These are phyloP conservation scores for Himalopsyche phryganea DNA, from an alignment of 1,140 invertebrate species.

Conservation along the genomic window DNA sequence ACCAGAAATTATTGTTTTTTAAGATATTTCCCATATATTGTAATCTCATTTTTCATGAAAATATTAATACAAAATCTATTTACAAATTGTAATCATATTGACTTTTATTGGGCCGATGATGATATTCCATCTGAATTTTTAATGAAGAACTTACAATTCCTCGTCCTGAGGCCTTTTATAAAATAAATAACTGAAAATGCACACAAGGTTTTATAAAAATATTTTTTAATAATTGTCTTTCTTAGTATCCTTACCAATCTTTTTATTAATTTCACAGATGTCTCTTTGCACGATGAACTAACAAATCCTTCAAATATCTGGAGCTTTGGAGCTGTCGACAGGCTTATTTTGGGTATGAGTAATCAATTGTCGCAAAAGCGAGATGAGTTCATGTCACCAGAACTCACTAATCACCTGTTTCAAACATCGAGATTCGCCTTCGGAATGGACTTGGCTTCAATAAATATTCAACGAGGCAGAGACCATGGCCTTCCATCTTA, in stretches of 20 bases:
- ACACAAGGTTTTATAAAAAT: no score
- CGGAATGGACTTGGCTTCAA: constrained; percentile 84
- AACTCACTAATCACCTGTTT: constrained; percentile 85
- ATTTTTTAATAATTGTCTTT: no score
- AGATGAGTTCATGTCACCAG: constrained; percentile 77
- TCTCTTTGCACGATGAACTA: constrained; percentile 73
- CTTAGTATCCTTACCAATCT: no score
- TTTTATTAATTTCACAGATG: constrained; percentile 54
- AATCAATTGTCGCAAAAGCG: constrained; percentile 74
- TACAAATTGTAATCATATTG: no score
- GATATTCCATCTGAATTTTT: background rate
- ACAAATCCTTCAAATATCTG: constrained; percentile 62
- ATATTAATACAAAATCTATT: no score
- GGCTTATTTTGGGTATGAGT: constrained; percentile 70
- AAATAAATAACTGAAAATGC: background rate
- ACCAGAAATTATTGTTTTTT: no score
- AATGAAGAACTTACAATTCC: no score
- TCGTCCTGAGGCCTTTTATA: no score
- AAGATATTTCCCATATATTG: no score
- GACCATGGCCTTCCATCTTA: constrained; percentile 88
- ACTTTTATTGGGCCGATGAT: background rate
- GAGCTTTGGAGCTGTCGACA: constrained; percentile 73
- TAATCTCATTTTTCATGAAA: no score
- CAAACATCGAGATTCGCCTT: constrained; percentile 68
- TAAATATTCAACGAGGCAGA: constrained; percentile 84